Conservation (phyloP, 2,113 vertebrate species). For the Burhinus oedicnemus region DNA sequence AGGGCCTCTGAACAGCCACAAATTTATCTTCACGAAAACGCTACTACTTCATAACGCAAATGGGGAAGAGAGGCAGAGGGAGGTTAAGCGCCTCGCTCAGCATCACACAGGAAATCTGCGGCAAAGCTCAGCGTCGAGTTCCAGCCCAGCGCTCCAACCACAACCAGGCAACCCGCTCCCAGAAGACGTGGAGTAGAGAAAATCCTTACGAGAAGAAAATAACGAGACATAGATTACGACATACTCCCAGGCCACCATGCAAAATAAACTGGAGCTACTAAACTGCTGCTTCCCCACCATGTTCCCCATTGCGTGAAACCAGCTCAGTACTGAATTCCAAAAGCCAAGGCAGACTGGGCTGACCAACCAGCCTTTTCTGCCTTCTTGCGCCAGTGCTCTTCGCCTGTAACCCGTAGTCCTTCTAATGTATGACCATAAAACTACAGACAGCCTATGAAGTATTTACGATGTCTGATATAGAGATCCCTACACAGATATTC, state of each 20-base stretch:
- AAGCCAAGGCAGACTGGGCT: background rate
- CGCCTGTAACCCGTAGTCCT: background rate
- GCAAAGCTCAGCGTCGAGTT: background rate
- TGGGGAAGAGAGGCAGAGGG: background rate
- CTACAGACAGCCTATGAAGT: background rate
- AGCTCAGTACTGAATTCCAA: background rate
- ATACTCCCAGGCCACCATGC: background rate
- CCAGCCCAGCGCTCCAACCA: background rate
- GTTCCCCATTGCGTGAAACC: background rate
- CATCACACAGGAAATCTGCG: background rate
- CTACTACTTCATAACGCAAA: background rate
- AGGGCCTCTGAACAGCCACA: background rate
- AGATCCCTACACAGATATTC: background rate
- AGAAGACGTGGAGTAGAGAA: background rate
- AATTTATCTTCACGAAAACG: fast-evolving
- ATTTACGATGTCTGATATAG: background rate
- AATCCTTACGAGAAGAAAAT: background rate
- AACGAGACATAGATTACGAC: background rate
- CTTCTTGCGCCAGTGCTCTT: fast-evolving
- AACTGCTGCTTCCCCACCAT: background rate
- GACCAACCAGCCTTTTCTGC: background rate
- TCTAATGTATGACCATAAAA: background rate
- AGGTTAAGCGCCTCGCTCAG: background rate
- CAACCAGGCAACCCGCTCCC: background rate
- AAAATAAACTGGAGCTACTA: background rate